Evolutionary conservation across 1,140 invertebrate species (phyloP), one percentile per base, ranked within the genome.

Genomic region (Drosophila persimilis): DNA sequence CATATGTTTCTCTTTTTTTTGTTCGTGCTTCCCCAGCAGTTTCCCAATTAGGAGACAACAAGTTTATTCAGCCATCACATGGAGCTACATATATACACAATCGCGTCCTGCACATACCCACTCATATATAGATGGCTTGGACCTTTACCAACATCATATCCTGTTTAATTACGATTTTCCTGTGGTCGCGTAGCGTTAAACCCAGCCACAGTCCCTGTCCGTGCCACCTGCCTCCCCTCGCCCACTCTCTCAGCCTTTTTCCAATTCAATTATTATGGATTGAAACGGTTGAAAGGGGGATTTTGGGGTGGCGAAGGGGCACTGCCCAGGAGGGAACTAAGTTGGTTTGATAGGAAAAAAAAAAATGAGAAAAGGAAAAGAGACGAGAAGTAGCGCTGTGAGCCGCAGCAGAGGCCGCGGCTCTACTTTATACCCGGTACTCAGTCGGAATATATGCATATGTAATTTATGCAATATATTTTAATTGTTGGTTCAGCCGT

Each of bases 141-240:
- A 64, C 53, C 60, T 77, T 67, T 35, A 39, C 64, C 64, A 77
- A 64, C 73, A 81, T 77, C 77, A 86, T 81, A 88, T 86, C 81
- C 78, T 77, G 83, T 72, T 86, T 86, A 86, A 86, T 86, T 86
- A 86, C 83, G 86, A 86, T 86, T 86, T 86, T 88, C 73, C 81
- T 88, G 81, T 81, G 83, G 81, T 88, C 81, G 81, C 81, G 81
- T 65, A 86, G 83, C 83, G 77, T 86, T 85, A 71, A 84, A 80
- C 77, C 81, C 46, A 85, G 50, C 73, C 59, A 55, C 39, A 51
- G 50, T 35, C 29, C 41, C 52, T 29, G 29, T 7, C 7, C 29
- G 26, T 22, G 43, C n/a, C 11, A n/a, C 31, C 20, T 13, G 15
- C 26, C 5, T 5, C 26, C 2, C 17, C 39, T 6, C 17, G 3